Base-by-base conservation (phyloP, 2,797 vertebrate species). In the Paguma larvata region DNA sequence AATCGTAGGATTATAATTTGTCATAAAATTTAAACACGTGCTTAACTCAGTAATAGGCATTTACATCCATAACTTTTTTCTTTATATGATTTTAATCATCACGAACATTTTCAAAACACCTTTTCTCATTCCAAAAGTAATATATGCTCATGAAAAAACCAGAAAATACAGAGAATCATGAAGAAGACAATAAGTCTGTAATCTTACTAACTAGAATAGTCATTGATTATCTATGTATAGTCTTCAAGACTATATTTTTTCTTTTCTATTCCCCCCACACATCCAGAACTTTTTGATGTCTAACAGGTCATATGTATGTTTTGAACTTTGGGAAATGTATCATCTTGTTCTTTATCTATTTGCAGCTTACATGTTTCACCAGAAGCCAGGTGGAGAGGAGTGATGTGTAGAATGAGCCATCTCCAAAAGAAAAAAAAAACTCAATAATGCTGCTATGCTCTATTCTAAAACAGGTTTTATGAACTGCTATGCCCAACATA, bases 331-430 rank as follows among this genome's bases (percentile, higher is more conserved):
- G 34, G 65, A 96, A 95, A 72, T 85, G 51, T 73, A 68, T 25
- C 16, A 78, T 80, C 65, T 53, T 85, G 13, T 8, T 92, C 41
- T 88, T 86, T 70, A 68, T 79, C 91, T 94, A 63, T 89, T 95
- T 96, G 53, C 27, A 94, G 78, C 78, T 67, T 88, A 95, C 96
- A 91, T 88, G 65, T 91, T 91, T 93, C 38, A 27, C 16, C 9
- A 46, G 91, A 95, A 92, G 56, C 59, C 75, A 83, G 53, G 80
- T 65, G 70, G 34, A 30, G 44, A 79, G 53, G 63, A 82, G 19
- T 56, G 11, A 53, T 72, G 32, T 80, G 23, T 19, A 83, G 38
- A 92, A 67, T 73, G 32, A 97, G 19, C 65, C 56, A 91, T 73
- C 30, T 23, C 94, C 46, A 27, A 63, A 89, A 88, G 82, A 89